These are phyloP conservation scores for Pithys albifrons DNA, from an alignment of 2,113 vertebrate genomes.

Conservation along the genomic window DNA sequence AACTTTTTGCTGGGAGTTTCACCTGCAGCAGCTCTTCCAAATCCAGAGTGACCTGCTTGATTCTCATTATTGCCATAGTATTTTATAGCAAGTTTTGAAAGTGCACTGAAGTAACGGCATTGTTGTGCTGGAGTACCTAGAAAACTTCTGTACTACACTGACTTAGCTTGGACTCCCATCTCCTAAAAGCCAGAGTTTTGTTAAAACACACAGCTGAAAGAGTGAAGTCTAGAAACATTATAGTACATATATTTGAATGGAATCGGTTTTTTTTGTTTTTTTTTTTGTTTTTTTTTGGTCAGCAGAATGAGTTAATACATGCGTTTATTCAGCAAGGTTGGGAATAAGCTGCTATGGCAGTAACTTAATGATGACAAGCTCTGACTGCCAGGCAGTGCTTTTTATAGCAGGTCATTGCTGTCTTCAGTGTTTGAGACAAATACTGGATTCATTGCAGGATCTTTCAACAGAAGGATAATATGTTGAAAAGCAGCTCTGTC, in stretches of 20 bases:
- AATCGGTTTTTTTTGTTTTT: not conserved
- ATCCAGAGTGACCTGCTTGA: not conserved
- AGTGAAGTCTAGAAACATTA: not conserved
- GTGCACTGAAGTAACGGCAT: not conserved
- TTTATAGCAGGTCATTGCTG: constrained; percentile 4
- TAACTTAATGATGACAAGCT: constrained; percentile 2
- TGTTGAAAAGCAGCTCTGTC: constrained; percentile 1
- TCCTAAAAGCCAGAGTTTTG: not conserved
- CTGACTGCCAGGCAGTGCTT: not conserved
- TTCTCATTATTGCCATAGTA: not conserved
- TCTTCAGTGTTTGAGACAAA: constrained; percentile 9
- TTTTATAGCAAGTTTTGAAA: not conserved
- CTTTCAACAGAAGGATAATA: constrained; percentile 38
- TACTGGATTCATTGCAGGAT: constrained; percentile 11
- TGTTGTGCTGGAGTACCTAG: not conserved
- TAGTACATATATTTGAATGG: not conserved
- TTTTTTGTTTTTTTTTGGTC: not conserved
- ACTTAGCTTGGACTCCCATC: not conserved
- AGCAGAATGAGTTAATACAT: not conserved
- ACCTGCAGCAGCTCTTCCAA: not conserved
- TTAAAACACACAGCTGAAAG: not conserved
- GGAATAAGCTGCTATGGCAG: constrained; percentile 6
- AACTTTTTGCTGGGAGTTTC: not conserved
- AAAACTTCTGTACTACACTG: not conserved
- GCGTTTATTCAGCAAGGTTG: constrained; percentile 33